phyloP scores from a whole-genome alignment of 2,797 vertebrate species.

The Alexandromys oeconomus region DNA sequence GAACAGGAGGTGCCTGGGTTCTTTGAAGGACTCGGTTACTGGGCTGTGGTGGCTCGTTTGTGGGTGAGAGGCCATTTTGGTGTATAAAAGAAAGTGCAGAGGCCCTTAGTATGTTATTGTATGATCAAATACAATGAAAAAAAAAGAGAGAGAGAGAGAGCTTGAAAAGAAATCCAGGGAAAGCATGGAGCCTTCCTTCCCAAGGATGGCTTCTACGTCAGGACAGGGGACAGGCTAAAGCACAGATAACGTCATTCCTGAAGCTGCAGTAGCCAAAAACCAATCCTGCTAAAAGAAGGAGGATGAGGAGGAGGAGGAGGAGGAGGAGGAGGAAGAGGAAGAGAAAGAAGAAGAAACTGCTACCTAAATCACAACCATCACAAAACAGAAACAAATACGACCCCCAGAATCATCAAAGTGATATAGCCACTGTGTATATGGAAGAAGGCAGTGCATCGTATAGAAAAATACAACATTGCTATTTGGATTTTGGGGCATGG shows the following conservation, averaged over 20 bases:
- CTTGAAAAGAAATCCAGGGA: slow-evolving; percentile 1
- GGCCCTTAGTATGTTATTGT: slow-evolving; percentile 37
- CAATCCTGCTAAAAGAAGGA: background rate
- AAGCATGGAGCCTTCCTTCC: slow-evolving; percentile 19
- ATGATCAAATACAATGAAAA: slow-evolving; percentile 15
- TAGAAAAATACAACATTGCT: background rate
- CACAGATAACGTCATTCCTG: background rate
- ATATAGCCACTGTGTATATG: background rate
- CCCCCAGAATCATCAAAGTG: slow-evolving; percentile 41
- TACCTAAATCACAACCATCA: slow-evolving; percentile 10
- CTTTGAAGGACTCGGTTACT: background rate
- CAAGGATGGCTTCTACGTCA: slow-evolving; percentile 9
- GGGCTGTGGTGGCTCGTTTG: background rate
- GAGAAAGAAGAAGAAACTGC: background rate
- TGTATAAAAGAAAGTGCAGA: background rate
- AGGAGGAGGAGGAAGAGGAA: no score
- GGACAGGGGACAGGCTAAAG: background rate
- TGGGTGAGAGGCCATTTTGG: background rate
- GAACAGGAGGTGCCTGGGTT: background rate
- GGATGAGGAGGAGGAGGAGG: no score
- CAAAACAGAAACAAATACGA: slow-evolving; percentile 10
- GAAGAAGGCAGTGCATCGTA: background rate
- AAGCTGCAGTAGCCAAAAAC: background rate
- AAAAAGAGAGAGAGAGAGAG: background rate
- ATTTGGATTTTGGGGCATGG: background rate